Percentiles rank a stretch among this genome's conserved stretches.
phyloP scores from a whole-genome alignment of 92 coral and sea anemone genomes.

The Porites lobata region DNA sequence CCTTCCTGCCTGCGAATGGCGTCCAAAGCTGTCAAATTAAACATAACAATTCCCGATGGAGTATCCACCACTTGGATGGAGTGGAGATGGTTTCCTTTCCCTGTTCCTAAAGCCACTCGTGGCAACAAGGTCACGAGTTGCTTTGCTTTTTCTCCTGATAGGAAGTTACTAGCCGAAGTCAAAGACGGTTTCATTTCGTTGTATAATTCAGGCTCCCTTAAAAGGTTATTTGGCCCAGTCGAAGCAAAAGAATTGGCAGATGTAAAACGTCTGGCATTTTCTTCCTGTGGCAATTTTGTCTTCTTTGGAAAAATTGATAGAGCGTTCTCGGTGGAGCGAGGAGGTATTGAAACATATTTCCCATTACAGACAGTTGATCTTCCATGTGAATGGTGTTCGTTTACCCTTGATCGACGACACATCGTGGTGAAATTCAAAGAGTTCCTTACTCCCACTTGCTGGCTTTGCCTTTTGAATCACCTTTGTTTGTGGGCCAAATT shows the following conservation, averaged over 20 bases:
- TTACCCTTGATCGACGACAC: background rate
- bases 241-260: background rate
- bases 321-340: constrained; percentile 33
- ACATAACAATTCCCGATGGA: constrained; percentile 5
- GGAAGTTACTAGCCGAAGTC: constrained; percentile 7
- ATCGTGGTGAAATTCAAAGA: background rate
- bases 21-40: background rate
- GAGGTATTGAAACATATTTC: constrained; percentile 8
- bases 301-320: constrained; percentile 40
- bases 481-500: constrained; percentile 9
- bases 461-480: background rate
- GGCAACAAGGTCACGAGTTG: background rate
- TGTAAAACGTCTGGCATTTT: constrained; percentile 1
- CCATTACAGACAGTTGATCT: background rate
- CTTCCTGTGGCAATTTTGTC: constrained; percentile 36
- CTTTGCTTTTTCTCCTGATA: constrained; percentile 24
- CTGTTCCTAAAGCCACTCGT: background rate
- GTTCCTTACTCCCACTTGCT: too few relatives aligned
- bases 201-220: background rate
- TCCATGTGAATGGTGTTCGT: background rate
- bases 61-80: background rate
- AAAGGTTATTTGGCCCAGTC: background rate
- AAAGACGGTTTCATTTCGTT: background rate
- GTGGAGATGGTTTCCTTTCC: background rate
- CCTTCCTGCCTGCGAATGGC: background rate